Evolutionary conservation across 2,888 invertebrate species (phyloP).

Genomic region (Masnerella sp.): DNA sequence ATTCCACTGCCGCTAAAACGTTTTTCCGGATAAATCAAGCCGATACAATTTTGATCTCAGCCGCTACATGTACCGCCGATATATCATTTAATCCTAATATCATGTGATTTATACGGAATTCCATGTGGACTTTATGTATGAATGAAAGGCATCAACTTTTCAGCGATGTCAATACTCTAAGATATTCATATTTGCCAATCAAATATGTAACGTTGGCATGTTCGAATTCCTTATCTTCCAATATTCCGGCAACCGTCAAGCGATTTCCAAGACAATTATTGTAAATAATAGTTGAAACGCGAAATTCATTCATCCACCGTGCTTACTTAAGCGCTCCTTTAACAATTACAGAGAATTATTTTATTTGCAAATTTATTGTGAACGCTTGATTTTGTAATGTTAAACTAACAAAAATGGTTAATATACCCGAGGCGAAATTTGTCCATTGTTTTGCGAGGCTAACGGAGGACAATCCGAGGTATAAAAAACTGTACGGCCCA

Average conservation of each 20-base stretch:
- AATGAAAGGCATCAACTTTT: slow-evolving; percentile 23
- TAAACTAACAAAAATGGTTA: too few relatives aligned
- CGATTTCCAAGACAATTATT: neutral
- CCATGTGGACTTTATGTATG: slow-evolving; percentile 20
- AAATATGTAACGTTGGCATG: slow-evolving; percentile 13
- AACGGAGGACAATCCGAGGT: too few relatives aligned
- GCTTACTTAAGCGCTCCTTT: too few relatives aligned
- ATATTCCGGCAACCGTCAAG: neutral
- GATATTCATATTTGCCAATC: slow-evolving; percentile 18
- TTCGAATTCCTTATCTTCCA: slow-evolving; percentile 1
- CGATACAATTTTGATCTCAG: slow-evolving; percentile 24
- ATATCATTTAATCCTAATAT: slow-evolving; percentile 23
- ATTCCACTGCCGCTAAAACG: slow-evolving; percentile 16
- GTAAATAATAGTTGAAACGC: slow-evolving; percentile 3
- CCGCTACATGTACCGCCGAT: slow-evolving; percentile 3
- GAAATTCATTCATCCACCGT: too few relatives aligned
- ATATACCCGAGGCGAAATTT: too few relatives aligned
- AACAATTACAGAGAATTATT: too few relatives aligned
- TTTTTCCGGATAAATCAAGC: slow-evolving; percentile 22
- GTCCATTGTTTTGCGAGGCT: too few relatives aligned
- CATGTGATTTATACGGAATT: slow-evolving; percentile 27
- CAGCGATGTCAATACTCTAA: slow-evolving; percentile 21
- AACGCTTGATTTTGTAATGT: too few relatives aligned
- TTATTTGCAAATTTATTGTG: too few relatives aligned
- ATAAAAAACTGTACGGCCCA: too few relatives aligned